Evolutionary conservation across 2,797 vertebrate species (phyloP).

Genomic region (Pipistrellus kuhlii): DNA sequence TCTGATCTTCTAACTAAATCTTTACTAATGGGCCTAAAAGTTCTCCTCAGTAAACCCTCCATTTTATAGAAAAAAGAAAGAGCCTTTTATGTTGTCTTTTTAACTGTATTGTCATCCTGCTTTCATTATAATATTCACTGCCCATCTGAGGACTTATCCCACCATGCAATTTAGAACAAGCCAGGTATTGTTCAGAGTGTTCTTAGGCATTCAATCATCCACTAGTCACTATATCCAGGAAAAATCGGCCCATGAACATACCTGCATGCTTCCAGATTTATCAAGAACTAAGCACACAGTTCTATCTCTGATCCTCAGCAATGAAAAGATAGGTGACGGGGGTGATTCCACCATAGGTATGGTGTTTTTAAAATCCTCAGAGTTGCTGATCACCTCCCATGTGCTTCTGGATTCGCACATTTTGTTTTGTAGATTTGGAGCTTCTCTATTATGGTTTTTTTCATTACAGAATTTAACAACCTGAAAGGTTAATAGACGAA

Average conservation of each 20-base stretch:
- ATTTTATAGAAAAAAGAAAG: constrained; percentile 11
- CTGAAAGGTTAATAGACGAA: constrained; percentile 52
- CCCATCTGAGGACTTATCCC: neutral
- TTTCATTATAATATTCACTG: neutral
- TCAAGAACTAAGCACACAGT: constrained; percentile 87
- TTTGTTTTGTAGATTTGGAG: constrained; percentile 87
- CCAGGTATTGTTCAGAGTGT: neutral
- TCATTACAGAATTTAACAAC: constrained; percentile 68
- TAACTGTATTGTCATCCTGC: constrained; percentile 1
- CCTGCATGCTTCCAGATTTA: constrained; percentile 88
- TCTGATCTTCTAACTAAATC: neutral
- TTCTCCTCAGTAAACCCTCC: neutral
- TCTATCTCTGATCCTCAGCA: constrained; percentile 83
- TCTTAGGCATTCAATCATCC: neutral
- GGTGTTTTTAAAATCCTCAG: constrained; percentile 81
- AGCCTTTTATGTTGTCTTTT: neutral
- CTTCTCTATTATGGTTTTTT: constrained; percentile 85
- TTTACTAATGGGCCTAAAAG: neutral
- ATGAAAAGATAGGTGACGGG: constrained; percentile 74
- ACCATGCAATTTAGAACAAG: neutral
- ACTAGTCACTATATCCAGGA: neutral
- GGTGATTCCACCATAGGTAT: constrained; percentile 51
- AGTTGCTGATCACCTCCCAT: constrained; percentile 86
- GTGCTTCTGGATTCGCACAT: constrained; percentile 84
- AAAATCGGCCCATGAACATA: constrained; percentile 71